Conservation (phyloP, 23 tunicate genomes). For the Diplosoma virens region DNA sequence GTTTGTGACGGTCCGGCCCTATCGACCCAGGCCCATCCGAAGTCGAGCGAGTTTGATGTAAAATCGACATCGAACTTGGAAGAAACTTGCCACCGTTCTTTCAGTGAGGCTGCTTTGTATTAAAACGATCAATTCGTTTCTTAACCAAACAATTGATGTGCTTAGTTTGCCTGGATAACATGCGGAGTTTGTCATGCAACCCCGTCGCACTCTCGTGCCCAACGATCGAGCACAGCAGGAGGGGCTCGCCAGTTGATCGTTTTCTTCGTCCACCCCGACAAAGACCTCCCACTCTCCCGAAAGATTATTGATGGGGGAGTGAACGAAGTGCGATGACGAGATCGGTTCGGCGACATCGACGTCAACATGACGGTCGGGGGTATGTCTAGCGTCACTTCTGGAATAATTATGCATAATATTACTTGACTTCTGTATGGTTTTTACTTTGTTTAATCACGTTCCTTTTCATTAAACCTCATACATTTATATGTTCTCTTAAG, state of each 20-base stretch:
- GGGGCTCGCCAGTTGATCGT: constrained; percentile 40
- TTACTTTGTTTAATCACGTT: too few species aligned
- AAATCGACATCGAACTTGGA: too few species aligned
- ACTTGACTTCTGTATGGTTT: too few species aligned
- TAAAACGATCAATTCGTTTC: too few species aligned
- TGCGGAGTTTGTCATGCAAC: constrained; percentile 11
- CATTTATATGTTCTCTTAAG: too few species aligned
- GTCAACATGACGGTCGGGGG: constrained; percentile 47
- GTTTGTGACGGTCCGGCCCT: neutral
- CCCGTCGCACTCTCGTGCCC: constrained; percentile 48
- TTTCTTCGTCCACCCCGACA: constrained; percentile 56
- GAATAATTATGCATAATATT: constrained; percentile 14
- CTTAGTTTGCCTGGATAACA: neutral
- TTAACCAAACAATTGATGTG: too few species aligned
- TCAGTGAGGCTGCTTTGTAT: too few species aligned
- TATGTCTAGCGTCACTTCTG: constrained; percentile 30
- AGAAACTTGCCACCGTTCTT: too few species aligned
- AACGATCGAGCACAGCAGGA: neutral
- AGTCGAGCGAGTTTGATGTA: too few species aligned
- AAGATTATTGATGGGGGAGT: constrained; percentile 5
- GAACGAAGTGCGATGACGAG: constrained; percentile 1
- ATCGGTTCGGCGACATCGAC: neutral
- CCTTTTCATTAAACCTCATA: too few species aligned
- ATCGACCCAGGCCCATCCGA: too few species aligned
- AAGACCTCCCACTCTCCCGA: constrained; percentile 25